phyloP scores from a whole-genome alignment of 2,113 vertebrate genomes.

The Kobus ellipsiprymnus region DNA sequence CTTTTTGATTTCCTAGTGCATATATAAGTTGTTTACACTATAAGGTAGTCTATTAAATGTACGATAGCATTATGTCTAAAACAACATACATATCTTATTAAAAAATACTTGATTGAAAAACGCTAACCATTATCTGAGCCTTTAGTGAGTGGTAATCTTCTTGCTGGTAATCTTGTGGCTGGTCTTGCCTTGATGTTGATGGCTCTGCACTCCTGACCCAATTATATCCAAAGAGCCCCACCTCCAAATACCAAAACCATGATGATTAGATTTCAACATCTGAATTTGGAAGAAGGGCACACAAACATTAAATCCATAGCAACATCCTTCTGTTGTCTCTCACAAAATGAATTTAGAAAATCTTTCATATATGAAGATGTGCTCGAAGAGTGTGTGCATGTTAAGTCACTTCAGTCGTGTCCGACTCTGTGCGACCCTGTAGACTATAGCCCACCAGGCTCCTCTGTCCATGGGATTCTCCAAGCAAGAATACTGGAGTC shows the following conservation, averaged over 20 bases:
- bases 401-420: not conserved
- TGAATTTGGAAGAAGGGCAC: not conserved
- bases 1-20: not conserved
- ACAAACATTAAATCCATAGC: not conserved
- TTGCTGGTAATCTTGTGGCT: not conserved
- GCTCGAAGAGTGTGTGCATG: not conserved
- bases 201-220: not conserved
- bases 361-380: not conserved
- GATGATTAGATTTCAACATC: not conserved
- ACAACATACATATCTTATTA: not conserved
- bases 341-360: not conserved
- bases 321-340: not conserved
- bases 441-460: not conserved
- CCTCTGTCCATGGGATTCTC: not conserved
- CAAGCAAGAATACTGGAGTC: not conserved
- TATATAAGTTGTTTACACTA: not conserved
- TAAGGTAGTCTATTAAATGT: not conserved
- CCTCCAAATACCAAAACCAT: not conserved
- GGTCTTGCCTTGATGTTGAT: not conserved
- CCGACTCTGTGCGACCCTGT: not conserved
- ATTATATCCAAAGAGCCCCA: not conserved
- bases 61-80: not conserved
- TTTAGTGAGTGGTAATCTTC: not conserved
- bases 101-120: not conserved
- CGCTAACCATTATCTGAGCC: not conserved